Evolutionary conservation across 2,888 invertebrate genomes (phyloP).

Genomic region (Hololepta plana): DNA sequence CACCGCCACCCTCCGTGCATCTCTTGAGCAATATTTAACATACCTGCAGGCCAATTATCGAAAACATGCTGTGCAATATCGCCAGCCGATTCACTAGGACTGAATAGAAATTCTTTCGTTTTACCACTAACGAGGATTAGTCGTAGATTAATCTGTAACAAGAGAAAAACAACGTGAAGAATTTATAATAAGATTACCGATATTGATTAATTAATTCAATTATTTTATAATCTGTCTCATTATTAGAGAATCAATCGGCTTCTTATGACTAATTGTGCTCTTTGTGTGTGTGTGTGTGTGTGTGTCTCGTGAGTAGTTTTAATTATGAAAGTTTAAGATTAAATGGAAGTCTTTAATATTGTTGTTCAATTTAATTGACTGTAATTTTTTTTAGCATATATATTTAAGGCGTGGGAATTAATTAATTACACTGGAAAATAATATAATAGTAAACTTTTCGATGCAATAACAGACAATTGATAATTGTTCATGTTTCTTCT

Average conservation of each 20-base stretch:
- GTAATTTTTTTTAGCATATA: no score
- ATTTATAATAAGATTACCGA: constrained; percentile 3
- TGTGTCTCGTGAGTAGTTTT: no score
- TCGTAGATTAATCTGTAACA: constrained; percentile 88
- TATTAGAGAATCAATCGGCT: no score
- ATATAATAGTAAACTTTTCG: not conserved
- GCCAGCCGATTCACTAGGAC: constrained; percentile 91
- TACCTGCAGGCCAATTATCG: constrained; percentile 99
- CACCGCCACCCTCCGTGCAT: no score
- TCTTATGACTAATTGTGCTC: no score
- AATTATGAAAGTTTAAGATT: no score
- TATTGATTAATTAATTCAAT: not conserved
- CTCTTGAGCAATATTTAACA: constrained; percentile 11
- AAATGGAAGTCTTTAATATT: no score
- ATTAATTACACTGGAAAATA: no score
- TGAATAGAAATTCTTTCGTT: constrained; percentile 98
- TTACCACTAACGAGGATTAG: constrained; percentile 98
- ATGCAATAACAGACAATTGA: not conserved
- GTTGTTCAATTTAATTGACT: no score
- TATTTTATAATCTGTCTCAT: constrained; percentile 1
- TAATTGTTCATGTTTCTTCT: no score
- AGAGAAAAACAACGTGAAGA: constrained; percentile 11
- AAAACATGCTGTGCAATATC: constrained; percentile 98
- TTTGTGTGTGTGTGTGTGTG: no score
- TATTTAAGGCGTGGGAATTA: no score